These are phyloP conservation scores for Dipodomys ordii DNA, from an alignment of 2,113 vertebrate genomes.

Conservation along the genomic window DNA sequence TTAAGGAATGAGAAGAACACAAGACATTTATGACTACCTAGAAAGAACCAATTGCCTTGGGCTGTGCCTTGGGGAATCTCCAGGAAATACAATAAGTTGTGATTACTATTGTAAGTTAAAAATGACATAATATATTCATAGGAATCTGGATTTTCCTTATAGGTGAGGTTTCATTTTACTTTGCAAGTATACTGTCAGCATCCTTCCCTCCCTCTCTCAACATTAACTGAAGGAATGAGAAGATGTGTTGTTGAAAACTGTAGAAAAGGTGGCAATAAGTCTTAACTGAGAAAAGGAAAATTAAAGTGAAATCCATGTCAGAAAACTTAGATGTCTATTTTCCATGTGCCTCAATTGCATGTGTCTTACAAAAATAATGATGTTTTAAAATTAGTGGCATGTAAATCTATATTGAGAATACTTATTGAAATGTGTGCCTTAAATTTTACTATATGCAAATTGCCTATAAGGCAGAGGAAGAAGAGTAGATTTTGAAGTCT, in stretches of 20 bases:
- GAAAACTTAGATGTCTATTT: neutral
- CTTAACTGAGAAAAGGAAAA: neutral
- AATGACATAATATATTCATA: slow-evolving; percentile 19
- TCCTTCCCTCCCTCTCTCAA: neutral
- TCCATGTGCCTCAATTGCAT: neutral
- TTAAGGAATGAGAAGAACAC: slow-evolving; percentile 69
- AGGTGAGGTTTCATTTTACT: slow-evolving; percentile 3
- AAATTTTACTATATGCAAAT: neutral
- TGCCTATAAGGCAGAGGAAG: neutral
- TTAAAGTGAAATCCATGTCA: neutral
- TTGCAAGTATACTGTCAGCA: neutral
- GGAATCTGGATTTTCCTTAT: slow-evolving; percentile 47
- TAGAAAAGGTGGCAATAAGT: neutral
- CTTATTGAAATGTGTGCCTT: neutral
- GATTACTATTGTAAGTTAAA: slow-evolving; percentile 63
- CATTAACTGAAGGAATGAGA: slow-evolving; percentile 37
- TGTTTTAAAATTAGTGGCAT: neutral
- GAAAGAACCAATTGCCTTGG: slow-evolving; percentile 61
- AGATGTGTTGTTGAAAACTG: neutral
- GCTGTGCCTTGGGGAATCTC: slow-evolving; percentile 53
- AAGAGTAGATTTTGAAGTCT: neutral
- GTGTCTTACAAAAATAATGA: neutral
- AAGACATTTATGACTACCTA: slow-evolving; percentile 63
- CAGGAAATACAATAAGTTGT: slow-evolving; percentile 39
- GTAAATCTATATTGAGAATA: neutral